A percentile compares a stretch with the other conserved stretches of the same genome.
These are phyloP conservation scores for Perognathus longimembris DNA, from an alignment of 2,113 vertebrate genomes.

Conservation along the genomic window DNA sequence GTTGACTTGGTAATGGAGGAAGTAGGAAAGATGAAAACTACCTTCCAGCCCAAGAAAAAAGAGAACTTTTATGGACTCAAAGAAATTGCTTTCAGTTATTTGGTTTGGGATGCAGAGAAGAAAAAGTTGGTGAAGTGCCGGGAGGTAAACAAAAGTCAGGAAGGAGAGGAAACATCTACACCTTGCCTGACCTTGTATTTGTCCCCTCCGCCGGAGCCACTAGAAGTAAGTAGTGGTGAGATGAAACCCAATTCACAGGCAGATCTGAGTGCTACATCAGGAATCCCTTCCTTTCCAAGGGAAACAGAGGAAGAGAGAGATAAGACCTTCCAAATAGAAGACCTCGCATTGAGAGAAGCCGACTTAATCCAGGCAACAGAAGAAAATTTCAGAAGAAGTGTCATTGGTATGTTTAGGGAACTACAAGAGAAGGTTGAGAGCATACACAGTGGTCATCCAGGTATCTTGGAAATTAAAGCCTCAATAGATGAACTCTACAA, in stretches of 20 bases:
- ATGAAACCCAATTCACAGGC: neutral
- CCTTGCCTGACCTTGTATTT: neutral
- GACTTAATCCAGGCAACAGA: slow-evolving; percentile 16
- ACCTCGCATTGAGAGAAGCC: neutral
- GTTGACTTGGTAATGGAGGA: neutral
- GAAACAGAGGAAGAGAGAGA: neutral
- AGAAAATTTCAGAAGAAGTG: slow-evolving; percentile 47
- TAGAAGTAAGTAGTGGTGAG: neutral
- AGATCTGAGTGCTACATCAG: neutral
- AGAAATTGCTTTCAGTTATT: neutral
- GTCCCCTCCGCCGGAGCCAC: neutral
- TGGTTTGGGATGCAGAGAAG: neutral
- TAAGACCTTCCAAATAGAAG: neutral
- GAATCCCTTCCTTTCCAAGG: neutral
- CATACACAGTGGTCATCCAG: neutral
- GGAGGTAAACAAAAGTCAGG: neutral
- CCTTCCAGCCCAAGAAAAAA: neutral
- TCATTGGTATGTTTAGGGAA: slow-evolving; percentile 9
- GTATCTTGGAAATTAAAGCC: neutral
- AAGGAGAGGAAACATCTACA: neutral
- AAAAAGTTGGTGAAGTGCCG: neutral
- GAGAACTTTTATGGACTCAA: neutral
- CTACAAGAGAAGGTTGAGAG: slow-evolving; percentile 17
- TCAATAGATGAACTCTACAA: neutral
- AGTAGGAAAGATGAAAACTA: neutral